phyloP scores from a whole-genome alignment of 2,797 vertebrate genomes.

The Anisognathus igniventris region DNA sequence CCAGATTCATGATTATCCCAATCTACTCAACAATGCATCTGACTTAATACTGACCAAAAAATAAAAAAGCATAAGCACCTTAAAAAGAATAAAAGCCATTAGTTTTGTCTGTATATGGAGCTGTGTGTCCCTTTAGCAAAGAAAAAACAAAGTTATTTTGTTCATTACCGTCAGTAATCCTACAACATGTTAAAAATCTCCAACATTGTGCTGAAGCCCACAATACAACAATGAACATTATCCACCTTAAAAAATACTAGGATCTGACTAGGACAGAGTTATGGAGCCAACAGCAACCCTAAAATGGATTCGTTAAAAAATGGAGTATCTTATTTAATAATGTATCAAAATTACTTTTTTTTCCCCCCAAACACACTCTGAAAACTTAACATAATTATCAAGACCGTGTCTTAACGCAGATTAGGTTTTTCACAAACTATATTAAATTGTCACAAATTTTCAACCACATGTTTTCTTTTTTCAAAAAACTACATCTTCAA shows the following conservation, averaged over 20 bases:
- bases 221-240: neutral
- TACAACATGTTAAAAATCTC: neutral
- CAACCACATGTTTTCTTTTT: neutral
- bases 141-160: neutral
- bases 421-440: neutral
- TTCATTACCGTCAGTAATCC: neutral
- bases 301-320: neutral
- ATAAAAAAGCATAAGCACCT: rapidly evolving
- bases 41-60: neutral
- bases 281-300: neutral
- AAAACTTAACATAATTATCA: neutral
- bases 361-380: neutral
- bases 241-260: neutral
- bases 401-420: neutral
- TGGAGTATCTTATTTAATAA: neutral
- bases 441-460: neutral
- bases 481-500: neutral
- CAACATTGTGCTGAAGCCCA: neutral
- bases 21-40: neutral
- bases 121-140: neutral
- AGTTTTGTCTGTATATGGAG: neutral
- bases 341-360: neutral
- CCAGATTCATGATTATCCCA: neutral
- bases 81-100: neutral
- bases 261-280: neutral